Base-by-base conservation (phyloP, 2,888 invertebrate species). In the Tribolium freemani region DNA sequence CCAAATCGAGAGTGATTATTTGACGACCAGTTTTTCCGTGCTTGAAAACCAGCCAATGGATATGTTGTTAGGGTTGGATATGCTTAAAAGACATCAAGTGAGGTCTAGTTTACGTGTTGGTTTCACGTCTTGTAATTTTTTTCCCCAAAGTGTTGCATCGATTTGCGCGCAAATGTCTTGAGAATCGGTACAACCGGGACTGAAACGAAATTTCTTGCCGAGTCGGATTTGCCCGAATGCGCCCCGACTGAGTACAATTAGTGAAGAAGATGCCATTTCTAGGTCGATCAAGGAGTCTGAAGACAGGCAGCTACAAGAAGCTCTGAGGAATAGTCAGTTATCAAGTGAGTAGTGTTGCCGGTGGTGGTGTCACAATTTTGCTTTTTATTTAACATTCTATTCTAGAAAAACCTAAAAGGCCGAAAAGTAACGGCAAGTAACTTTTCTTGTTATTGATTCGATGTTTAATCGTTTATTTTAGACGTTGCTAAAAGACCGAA, bases 1-100 rank as follows among this genome's bases (percentile, higher is more conserved):
- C 86, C 95, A 98, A 87, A 98, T 99, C 76, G 97, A 95, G 80
- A 93, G 92, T 77, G 96, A 96, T 83, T 97, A 95, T 86, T 90
- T 99, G 48, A 96, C 97, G 0, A 97, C 98, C 2, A 98, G 98
- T 46, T 99, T 99, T 87, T 97, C 97, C 30, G 97, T 99, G 45
- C 89, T 99, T 54, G 96, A 97, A 84, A 95, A 98, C 80, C 98
- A 99, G 85, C 95, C 97, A 0, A 98, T 99, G 97, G 99, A 99
- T 83, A 97, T 99, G 96, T 88, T 99, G 69, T 89, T 99, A 9
- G 99, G 99, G 0, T 89, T 99, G 66, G 99, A 99, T 84, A 98
- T 99, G 97, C 89, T 99, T 0, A 97, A 96, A 87, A 89, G 98
- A 80, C 98, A 99, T 89, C 98, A 97, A 90, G 95, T 95, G 83